These are phyloP conservation scores for Litocranius walleri DNA, from an alignment of 2,113 vertebrate species.

Conservation along the genomic window DNA sequence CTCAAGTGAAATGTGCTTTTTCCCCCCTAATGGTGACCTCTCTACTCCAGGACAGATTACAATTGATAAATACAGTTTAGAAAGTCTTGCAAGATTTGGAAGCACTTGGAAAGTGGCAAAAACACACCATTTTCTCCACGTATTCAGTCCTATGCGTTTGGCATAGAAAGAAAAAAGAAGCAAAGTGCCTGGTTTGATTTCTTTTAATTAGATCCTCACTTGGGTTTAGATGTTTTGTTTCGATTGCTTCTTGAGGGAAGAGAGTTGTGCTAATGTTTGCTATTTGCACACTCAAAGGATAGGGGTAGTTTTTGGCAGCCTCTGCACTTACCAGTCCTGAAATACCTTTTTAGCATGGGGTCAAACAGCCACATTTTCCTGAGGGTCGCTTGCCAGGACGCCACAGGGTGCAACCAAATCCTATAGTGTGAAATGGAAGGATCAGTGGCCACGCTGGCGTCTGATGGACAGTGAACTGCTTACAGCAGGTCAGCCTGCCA, in stretches of 20 bases:
- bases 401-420: not conserved
- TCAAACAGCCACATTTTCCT: not conserved
- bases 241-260: not conserved
- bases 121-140: not conserved
- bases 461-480: not conserved
- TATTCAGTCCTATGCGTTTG: not conserved
- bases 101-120: conserved; percentile 10
- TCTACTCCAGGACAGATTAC: not conserved
- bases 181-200: not conserved
- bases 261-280: not conserved
- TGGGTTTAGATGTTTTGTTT: not conserved
- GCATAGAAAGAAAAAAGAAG: not conserved
- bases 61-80: not conserved
- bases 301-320: not conserved
- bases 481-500: not conserved
- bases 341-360: not conserved
- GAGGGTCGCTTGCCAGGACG: not conserved
- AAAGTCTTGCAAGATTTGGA: not conserved
- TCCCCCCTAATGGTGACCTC: not conserved
- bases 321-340: not conserved
- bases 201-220: not conserved
- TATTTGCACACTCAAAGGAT: not conserved
- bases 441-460: not conserved
- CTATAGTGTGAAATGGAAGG: not conserved
- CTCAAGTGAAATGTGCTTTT: not conserved